phyloP scores from a whole-genome alignment of 2,113 vertebrate genomes.

The Clinocottus analis region DNA sequence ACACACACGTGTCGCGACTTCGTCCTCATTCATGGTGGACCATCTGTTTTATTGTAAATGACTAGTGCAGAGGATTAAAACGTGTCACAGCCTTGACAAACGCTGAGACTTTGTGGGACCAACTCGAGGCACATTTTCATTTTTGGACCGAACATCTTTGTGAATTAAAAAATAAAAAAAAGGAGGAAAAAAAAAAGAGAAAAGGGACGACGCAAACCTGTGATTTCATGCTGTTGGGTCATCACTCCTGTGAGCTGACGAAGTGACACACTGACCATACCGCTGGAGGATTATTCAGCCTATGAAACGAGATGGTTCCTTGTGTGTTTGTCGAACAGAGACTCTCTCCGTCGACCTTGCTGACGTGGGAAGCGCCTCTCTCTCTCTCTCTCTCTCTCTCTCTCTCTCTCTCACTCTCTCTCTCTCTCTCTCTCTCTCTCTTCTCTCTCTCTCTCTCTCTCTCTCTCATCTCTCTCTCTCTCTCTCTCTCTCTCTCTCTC shows the following conservation, averaged over 20 bases:
- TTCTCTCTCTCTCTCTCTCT: no score
- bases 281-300: constrained; percentile 10
- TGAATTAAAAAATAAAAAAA: constrained; percentile 27
- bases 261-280: constrained; percentile 13
- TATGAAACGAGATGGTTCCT: not conserved
- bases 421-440: no score
- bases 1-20: not conserved
- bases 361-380: constrained; percentile 66
- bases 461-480: no score
- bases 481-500: no score
- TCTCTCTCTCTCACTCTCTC: constrained; percentile 51
- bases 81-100: constrained; percentile 37
- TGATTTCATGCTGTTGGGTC: not conserved
- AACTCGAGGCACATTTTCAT: constrained; percentile 30
- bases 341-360: constrained; percentile 52
- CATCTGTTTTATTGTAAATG: constrained; percentile 38
- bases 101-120: constrained; percentile 28
- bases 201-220: no score
- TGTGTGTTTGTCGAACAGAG: constrained; percentile 17
- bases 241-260: constrained; percentile 7
- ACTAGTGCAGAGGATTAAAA: constrained; percentile 36
- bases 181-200: not conserved
- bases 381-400: constrained; percentile 44
- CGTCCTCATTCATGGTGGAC: constrained; percentile 14
- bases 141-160: constrained; percentile 41